phyloP scores from a whole-genome alignment of 2,888 invertebrate genomes.

The Pherbina coryleti region DNA sequence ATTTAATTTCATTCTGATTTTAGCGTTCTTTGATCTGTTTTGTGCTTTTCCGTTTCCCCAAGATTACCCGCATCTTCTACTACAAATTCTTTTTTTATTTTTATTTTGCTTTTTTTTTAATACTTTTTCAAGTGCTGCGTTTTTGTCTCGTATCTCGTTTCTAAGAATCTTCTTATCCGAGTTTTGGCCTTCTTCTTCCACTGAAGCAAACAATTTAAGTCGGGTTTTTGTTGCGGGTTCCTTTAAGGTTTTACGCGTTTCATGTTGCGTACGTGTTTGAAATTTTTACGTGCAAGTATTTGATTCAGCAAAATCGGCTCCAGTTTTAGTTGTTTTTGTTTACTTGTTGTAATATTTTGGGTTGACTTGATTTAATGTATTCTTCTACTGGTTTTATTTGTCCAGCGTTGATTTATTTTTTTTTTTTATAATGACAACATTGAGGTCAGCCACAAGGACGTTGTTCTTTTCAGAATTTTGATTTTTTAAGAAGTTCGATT shows the following conservation, averaged over 20 bases:
- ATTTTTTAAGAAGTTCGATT: background rate
- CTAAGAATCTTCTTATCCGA: background rate
- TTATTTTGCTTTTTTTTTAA: background rate
- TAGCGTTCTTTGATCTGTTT: constrained; percentile 17
- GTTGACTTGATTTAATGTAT: background rate
- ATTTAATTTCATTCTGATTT: constrained; percentile 28
- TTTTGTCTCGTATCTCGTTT: background rate
- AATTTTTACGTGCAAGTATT: constrained; percentile 42
- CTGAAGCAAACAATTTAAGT: background rate
- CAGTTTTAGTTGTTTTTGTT: background rate
- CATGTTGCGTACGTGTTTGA: constrained; percentile 28
- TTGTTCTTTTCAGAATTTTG: constrained; percentile 31
- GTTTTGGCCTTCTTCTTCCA: background rate
- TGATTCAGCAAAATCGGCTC: constrained; percentile 31
- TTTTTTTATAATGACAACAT: constrained; percentile 9
- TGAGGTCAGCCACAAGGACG: constrained; percentile 36
- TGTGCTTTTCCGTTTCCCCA: constrained; percentile 23
- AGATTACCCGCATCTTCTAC: constrained; percentile 9
- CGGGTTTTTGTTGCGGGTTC: background rate
- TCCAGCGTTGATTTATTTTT: background rate
- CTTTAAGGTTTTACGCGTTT: constrained; percentile 2
- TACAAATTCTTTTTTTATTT: constrained; percentile 2
- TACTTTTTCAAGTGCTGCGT: background rate
- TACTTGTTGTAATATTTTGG: background rate
- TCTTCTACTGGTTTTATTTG: background rate